Evolutionary conservation across 2,113 vertebrate species (phyloP), one percentile per base, ranked within the genome.

Genomic region (Bubo bubo): DNA sequence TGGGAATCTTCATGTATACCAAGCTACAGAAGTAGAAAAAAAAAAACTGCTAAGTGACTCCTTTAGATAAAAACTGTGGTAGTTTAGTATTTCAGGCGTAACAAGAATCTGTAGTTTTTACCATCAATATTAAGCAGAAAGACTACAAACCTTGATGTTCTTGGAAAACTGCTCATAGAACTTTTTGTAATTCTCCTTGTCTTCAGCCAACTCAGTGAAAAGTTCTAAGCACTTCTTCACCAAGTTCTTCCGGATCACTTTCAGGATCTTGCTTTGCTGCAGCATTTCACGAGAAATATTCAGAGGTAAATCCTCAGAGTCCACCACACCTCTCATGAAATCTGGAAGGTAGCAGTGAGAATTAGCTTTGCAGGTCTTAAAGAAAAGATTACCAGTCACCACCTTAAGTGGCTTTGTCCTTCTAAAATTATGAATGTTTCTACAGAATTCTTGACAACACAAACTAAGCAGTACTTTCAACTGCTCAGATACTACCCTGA

Each of bases 281-380:
- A 99, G 96, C 99, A 99, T 99, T 97, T 99, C 99, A 97, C 99
- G 98, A 79, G 99, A 99, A 97, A 99, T 99, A 49, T 99, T 99
- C 68, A 99, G 98, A 49, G 99, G 99, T 1, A 99, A 98, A 87
- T 99, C 99, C 92, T 99, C 99, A 14, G 99, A 99, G 95, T 99
- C 99, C 66, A 99, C 99, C 49, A 99, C 99, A 23, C 99, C 99
- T 90, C 99, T 98, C 79, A 99, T 99, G 96, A 99, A 99, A 91
- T 99, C 99, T 98, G 74, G 0, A 52, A 62, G 3, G 9, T 2
- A 2, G 21, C 1, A 14, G 3, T 0, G 2, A 43, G 2, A 49
- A 37, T 92, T 12, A 72, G 8, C 4, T 34, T 34, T 14, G 2
- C 24, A 76, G 6, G 6, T 60, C 5, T 32, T 3, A 1, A 15